Percentiles rank a stretch among this genome's conserved stretches.
These are phyloP conservation scores for Mesorhabditis belari DNA, from an alignment of 2,888 invertebrate species.

Conservation along the genomic window DNA sequence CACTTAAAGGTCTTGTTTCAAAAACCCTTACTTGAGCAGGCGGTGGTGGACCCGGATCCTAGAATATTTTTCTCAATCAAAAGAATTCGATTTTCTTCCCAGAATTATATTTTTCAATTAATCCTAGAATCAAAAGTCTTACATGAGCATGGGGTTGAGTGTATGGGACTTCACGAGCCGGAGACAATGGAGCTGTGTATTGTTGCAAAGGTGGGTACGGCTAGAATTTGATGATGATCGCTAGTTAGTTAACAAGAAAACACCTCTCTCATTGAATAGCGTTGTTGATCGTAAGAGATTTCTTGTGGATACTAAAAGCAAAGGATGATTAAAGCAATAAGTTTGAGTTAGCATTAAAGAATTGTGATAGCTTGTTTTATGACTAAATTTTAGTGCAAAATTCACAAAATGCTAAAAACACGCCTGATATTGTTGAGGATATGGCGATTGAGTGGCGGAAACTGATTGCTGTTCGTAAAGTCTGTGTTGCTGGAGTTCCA, in stretches of 20 bases:
- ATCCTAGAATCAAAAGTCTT: no score
- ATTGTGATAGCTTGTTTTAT: background rate
- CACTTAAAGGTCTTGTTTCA: slow-evolving; percentile 47
- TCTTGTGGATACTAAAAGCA: background rate
- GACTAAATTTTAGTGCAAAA: background rate
- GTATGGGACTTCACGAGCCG: background rate
- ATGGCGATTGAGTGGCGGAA: background rate
- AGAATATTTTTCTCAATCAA: background rate
- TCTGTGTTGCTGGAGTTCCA: slow-evolving; percentile 37
- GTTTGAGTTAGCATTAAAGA: background rate
- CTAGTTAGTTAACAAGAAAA: no score
- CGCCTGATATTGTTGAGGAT: background rate
- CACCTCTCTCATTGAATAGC: background rate
- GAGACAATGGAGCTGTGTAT: background rate
- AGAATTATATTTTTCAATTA: no score
- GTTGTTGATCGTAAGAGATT: background rate
- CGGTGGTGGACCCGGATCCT: slow-evolving; percentile 5
- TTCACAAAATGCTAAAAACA: no score
- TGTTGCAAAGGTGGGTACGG: background rate
- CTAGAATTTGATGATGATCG: background rate
- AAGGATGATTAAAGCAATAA: no score
- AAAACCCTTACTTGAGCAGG: slow-evolving; percentile 38
- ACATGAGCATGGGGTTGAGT: background rate
- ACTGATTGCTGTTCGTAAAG: slow-evolving; percentile 31
- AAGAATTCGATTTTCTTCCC: no score